Evolutionary conservation across 2,113 vertebrate species (phyloP), one percentile per base, ranked within the genome.

Genomic region (Poicephalus gulielmi): DNA sequence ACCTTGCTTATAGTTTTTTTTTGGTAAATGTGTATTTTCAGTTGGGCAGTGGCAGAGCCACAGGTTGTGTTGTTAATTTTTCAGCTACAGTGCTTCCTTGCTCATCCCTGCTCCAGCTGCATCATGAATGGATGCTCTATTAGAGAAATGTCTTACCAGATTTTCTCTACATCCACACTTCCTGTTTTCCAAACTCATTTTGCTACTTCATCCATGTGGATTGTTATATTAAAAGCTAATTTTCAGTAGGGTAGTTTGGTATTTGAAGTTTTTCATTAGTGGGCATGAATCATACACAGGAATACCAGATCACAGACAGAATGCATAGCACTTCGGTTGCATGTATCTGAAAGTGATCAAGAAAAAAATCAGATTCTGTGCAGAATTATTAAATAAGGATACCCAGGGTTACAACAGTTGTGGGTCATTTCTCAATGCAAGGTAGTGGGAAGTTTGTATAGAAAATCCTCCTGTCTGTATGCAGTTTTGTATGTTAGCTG

Each of bases 61-160:
- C 94, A 52, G 30, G 46, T 41, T 43, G 7, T 44, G 22, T 4
- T 46, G 33, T 11, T 86, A 8, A 46, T 39, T 71, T 91, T 82
- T 60, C 39, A 46, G 52, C 68, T 84, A 41, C 10, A 37, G 19
- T 80, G 44, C 33, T 94, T 90, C 10, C 52, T 86, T 5, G 0
- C 33, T 39, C 1, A 7, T n/a, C 24, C 30, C 35, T 0, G 0
- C 41, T 84, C 49, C 57, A 75, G 31, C 50, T 41, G 37, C 11
- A 55, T 83, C 17, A 15, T 63, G 35, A 64, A 31, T 31, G 43
- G 18, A 22, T 78, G 43, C 84, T 81, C 41, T 70, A 22, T 50
- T 39, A 86, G 43, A 57, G 35, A 95, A 87, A 64, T 55, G 27
- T 67, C 59, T 52, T 79, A 47, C 0, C 44, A 64, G 27, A 49